These are phyloP conservation scores for Tauraco hartlaubi DNA, from an alignment of 2,797 vertebrate species.

Conservation along the genomic window DNA sequence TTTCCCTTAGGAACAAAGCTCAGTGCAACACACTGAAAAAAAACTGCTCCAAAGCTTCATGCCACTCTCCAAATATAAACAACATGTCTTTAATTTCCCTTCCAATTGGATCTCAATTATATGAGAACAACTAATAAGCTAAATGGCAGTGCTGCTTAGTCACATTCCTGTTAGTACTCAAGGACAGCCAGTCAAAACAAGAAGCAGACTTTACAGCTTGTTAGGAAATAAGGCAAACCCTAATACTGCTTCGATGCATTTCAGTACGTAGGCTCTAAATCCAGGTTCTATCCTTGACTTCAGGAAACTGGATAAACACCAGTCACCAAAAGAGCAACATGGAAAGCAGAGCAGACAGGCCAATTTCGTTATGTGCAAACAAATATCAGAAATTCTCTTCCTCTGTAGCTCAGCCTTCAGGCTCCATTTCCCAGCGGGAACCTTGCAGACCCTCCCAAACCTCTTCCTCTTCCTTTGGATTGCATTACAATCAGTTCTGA, in stretches of 20 bases:
- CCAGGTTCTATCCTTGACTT: neutral
- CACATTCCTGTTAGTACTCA: conserved; percentile 24
- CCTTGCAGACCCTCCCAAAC: neutral
- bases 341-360: neutral
- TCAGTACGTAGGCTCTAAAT: neutral
- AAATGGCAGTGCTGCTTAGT: neutral
- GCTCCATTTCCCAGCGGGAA: neutral
- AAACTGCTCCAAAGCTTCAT: neutral
- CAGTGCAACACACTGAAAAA: neutral
- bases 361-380: neutral
- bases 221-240: neutral
- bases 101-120: neutral
- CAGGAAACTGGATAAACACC: conserved; percentile 10
- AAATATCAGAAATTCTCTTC: neutral
- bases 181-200: conserved; percentile 42
- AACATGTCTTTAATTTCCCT: conserved; percentile 16
- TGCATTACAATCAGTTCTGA: neutral
- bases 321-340: neutral
- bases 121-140: conserved; percentile 18
- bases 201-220: neutral
- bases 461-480: neutral
- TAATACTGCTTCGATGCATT: neutral
- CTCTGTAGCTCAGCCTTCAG: neutral
- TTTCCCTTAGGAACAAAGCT: neutral
- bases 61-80: conserved; percentile 3